These are phyloP conservation scores for Brachyhypopomus occidentalis DNA, from an alignment of 2,113 vertebrate genomes.

Conservation along the genomic window DNA sequence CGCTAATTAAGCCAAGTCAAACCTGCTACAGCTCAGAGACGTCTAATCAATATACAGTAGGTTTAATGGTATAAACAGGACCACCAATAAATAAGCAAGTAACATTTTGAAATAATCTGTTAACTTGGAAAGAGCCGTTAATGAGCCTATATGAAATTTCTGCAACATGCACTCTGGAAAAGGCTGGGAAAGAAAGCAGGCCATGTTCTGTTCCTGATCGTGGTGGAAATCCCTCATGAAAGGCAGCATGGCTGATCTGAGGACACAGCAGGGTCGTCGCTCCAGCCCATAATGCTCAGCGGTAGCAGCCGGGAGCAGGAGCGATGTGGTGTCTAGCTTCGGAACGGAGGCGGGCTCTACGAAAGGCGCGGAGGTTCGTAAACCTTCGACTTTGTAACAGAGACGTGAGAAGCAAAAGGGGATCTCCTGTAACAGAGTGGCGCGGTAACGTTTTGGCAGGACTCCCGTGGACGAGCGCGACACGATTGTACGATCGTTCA, in stretches of 20 bases:
- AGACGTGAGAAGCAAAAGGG: not conserved
- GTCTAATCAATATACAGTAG: not conserved
- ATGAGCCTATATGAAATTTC: not conserved
- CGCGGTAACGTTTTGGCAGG: not conserved
- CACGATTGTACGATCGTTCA: too few species aligned
- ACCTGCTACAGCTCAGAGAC: constrained; percentile 17
- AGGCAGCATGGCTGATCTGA: not conserved
- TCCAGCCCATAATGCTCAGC: too few species aligned
- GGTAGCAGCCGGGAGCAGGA: too few species aligned
- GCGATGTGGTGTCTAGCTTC: too few species aligned
- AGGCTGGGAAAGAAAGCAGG: too few species aligned
- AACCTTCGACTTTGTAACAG: not conserved
- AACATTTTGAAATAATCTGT: constrained; percentile 3
- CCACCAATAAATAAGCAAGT: constrained; percentile 34
- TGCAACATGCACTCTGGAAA: not conserved
- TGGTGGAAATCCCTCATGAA: not conserved
- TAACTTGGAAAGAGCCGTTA: not conserved
- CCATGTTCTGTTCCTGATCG: not conserved
- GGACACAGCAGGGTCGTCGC: not conserved
- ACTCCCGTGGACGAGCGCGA: not conserved
- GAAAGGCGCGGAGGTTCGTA: not conserved
- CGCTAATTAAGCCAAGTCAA: constrained; percentile 11
- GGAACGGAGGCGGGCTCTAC: not conserved
- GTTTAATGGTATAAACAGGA: constrained; percentile 14
- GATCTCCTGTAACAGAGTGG: too few species aligned